Evolutionary conservation across 2,888 invertebrate species (phyloP), one percentile per base, ranked within the genome.

Genomic region (Chouioia cunea): DNA sequence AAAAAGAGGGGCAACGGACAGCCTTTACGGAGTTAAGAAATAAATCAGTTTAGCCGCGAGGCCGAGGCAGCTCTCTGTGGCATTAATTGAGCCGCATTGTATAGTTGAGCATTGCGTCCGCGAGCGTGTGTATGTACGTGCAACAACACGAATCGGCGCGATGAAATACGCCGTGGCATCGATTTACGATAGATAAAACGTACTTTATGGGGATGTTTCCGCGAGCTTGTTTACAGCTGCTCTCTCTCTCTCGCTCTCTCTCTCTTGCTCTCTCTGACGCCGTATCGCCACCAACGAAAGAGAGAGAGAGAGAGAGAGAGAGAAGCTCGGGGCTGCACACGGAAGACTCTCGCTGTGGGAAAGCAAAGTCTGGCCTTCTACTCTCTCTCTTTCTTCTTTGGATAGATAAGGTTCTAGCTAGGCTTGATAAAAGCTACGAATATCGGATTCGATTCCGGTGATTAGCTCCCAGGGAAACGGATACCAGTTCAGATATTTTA

Each of bases 1-100:
- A 6, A 36, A 12, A 12, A 36, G 10, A 6, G 36, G 36, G 6
- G 6, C 10, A 27, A 36, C 16, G 56, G 27, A 56, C 12, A n/a
- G n/a, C 12, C 36, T 46, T 48, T 16, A 36, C 46, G 27, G 79
- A 80, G 80, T 80, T 80, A 78, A 81, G 81, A 81, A 82, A 84
- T 84, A 84, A 84, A 84, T 84, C 84, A 84, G 82, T 76, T 73
- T 80, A 81, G 79, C 80, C 76, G 82, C 64, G 14, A 22, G 44
- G 57, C 14, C 36, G 36, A 36, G 36, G 4, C 48, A 8, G n/a
- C 18, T 47, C 16, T 16, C n/a, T 82, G 81, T 83, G 84, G 83
- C 85, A 84, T 84, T 84, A 84, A 85, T 84, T 85, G 83, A 84
- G 83, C 84, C 79, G 81, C 83, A 83, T 83, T 83, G 83, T 84